These are phyloP conservation scores for Zoroaster sp. DNA, from an alignment of 53 echinoderm and acorn worm species.

Conservation along the genomic window DNA sequence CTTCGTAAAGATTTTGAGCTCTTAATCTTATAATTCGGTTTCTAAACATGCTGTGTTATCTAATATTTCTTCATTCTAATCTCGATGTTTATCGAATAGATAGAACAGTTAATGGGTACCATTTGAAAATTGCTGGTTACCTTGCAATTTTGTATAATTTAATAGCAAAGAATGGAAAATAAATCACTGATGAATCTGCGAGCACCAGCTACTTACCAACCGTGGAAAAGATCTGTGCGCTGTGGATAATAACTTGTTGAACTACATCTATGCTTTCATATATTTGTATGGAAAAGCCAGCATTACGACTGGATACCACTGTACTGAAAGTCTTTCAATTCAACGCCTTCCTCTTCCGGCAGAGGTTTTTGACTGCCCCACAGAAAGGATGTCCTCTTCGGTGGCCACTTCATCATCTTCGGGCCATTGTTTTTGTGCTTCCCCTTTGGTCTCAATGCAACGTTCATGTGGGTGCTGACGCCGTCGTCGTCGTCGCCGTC, in stretches of 20 bases:
- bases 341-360: slow-evolving; percentile 42
- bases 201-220: background rate
- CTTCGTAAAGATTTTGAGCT: no score
- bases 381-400: slow-evolving; percentile 62
- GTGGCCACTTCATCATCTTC: slow-evolving; percentile 32
- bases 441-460: slow-evolving; percentile 4
- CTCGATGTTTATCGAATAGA: background rate
- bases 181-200: background rate
- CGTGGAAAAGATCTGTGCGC: background rate
- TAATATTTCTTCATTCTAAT: background rate
- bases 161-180: background rate
- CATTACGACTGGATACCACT: slow-evolving; percentile 26
- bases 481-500: background rate
- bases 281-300: background rate
- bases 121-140: background rate
- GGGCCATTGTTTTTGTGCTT: slow-evolving; percentile 23
- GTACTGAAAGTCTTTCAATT: slow-evolving; percentile 58
- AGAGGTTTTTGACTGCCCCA: slow-evolving; percentile 44
- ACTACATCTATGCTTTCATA: background rate
- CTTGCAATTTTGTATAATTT: background rate
- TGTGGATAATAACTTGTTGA: background rate
- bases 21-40: background rate
- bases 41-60: background rate
- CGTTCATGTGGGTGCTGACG: slow-evolving; percentile 14
- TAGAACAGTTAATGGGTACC: background rate